Evolutionary conservation across 2,797 vertebrate genomes (phyloP).

Genomic region (Myotis vivesi): DNA sequence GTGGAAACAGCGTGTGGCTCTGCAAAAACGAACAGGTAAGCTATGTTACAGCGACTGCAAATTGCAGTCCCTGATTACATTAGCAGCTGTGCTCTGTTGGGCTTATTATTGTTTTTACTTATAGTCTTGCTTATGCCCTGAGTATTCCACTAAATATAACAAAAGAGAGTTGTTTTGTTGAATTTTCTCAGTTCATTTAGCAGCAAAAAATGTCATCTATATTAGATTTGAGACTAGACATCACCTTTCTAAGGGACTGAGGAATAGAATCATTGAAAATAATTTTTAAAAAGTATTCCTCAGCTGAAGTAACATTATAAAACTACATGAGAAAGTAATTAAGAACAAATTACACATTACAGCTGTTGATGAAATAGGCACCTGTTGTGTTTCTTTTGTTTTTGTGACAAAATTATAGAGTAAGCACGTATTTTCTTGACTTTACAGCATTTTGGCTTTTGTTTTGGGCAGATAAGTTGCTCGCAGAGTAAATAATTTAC

Average conservation of each 20-base stretch:
- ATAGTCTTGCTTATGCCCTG: background rate
- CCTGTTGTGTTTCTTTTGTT: background rate
- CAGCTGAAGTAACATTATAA: background rate
- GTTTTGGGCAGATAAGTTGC: background rate
- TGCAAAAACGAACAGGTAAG: conserved; percentile 98
- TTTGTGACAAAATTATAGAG: background rate
- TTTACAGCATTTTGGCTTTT: background rate
- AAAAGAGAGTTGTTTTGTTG: background rate
- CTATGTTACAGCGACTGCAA: conserved; percentile 63
- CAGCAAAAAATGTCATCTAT: background rate
- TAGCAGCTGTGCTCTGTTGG: conserved; percentile 48
- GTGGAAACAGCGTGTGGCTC: conserved; percentile 93
- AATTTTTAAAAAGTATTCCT: conserved; percentile 19
- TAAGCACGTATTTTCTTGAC: background rate
- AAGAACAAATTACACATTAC: background rate
- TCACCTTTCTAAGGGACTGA: background rate
- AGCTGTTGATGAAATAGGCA: background rate
- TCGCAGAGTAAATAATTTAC: background rate
- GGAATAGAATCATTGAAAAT: conserved; percentile 19
- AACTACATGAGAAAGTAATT: conserved; percentile 12
- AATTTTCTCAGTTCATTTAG: background rate
- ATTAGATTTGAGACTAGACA: background rate
- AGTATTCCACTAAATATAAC: conserved; percentile 23
- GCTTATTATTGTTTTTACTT: conserved; percentile 26
- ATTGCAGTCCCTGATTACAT: conserved; percentile 62